Conservation (phyloP, 2,888 invertebrate genomes). For the Andrena camellia region DNA sequence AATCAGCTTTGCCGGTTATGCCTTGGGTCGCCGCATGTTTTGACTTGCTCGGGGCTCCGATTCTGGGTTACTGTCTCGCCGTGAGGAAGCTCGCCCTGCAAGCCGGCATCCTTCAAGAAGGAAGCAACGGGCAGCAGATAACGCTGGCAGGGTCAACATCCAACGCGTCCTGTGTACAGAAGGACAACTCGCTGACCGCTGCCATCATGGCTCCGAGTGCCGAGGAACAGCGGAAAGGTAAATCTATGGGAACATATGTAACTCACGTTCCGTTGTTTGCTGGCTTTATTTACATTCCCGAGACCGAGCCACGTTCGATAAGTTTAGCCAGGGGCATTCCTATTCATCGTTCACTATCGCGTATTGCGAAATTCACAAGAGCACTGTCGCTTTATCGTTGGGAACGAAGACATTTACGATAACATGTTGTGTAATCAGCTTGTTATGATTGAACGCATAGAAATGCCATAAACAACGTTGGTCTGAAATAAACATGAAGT, state of each 20-base stretch:
- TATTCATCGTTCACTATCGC: not conserved
- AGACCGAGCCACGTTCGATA: not conserved
- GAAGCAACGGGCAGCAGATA: conserved; percentile 84
- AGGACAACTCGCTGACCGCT: conserved; percentile 85
- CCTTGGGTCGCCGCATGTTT: conserved; percentile 82
- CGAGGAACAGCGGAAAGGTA: conserved; percentile 86
- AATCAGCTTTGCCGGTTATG: conserved; percentile 71
- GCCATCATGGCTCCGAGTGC: conserved; percentile 87
- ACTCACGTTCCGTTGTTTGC: not conserved
- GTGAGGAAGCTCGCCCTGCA: conserved; percentile 79
- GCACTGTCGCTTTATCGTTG: conserved; percentile 1
- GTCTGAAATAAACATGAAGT: conserved; percentile 13
- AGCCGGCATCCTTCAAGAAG: conserved; percentile 75
- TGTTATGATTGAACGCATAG: not conserved
- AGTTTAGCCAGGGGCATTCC: not conserved
- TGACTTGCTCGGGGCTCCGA: conserved; percentile 79
- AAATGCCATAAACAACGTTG: conserved; percentile 10
- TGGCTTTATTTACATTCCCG: not conserved
- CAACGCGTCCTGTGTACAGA: conserved; percentile 85
- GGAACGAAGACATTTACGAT: not conserved
- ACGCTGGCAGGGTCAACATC: conserved; percentile 64
- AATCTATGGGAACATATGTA: not conserved
- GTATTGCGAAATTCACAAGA: not conserved
- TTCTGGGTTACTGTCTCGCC: conserved; percentile 80
- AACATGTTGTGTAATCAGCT: conserved; percentile 11